Percentiles rank a stretch among this genome's conserved stretches.
Conservation (phyloP, 2,797 vertebrate genomes). For the Phyllotis vaccarum region DNA sequence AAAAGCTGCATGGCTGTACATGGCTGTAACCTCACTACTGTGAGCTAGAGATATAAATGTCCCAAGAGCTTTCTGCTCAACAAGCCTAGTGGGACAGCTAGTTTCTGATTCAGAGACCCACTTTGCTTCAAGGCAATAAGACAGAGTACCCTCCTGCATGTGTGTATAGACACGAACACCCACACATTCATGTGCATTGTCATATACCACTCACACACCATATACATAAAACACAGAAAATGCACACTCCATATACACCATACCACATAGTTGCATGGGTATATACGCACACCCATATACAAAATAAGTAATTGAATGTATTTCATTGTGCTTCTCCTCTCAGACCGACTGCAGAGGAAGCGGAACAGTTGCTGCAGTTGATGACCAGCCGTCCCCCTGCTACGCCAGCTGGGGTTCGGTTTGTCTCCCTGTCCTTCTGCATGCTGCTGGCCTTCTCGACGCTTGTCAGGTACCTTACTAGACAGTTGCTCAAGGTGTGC, state of each 20-base stretch:
- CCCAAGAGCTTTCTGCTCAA: not conserved
- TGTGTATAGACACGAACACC: not conserved
- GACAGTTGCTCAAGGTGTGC: not conserved
- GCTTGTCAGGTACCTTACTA: conserved; percentile 93
- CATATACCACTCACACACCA: not conserved
- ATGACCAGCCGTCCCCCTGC: conserved; percentile 99
- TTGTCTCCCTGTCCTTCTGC: conserved; percentile 98
- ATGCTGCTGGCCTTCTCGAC: conserved; percentile 98
- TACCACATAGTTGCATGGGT: too few relatives aligned
- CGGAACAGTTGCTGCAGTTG: conserved; percentile 96
- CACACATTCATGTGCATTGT: not conserved
- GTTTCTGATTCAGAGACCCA: not conserved
- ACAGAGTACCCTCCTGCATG: not conserved
- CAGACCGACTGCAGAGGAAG: conserved; percentile 98
- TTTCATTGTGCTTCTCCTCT: not conserved
- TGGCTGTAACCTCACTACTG: not conserved
- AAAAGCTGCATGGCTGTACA: not conserved
- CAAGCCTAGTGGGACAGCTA: not conserved
- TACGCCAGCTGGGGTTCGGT: conserved; percentile 97
- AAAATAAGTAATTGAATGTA: not conserved
- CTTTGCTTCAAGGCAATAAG: not conserved
- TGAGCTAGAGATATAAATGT: not conserved
- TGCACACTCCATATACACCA: not conserved
- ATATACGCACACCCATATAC: not conserved
- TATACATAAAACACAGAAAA: not conserved